These are phyloP conservation scores for Pterobdella sp. DNA, from an alignment of 2,888 invertebrate species.

Conservation along the genomic window DNA sequence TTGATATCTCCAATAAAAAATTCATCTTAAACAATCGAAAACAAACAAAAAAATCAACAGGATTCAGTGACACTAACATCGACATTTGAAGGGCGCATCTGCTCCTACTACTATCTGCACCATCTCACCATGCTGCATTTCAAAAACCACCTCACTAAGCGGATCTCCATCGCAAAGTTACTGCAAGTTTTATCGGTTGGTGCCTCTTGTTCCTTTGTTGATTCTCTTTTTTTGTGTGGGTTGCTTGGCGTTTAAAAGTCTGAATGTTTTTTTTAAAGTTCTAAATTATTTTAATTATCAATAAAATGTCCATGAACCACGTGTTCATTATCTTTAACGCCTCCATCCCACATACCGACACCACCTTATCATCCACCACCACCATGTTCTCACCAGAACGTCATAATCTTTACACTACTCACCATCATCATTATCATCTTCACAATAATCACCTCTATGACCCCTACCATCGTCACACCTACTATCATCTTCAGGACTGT, in stretches of 20 bases:
- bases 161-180: slow-evolving; percentile 64
- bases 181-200: slow-evolving; percentile 65
- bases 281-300: too few species aligned
- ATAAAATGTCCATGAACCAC: too few species aligned
- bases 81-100: slow-evolving; percentile 81
- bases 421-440: neutral
- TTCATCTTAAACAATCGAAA: too few species aligned
- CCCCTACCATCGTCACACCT: slow-evolving; percentile 4
- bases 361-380: neutral
- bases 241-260: neutral
- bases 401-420: neutral
- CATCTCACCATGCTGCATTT: slow-evolving; percentile 84
- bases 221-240: neutral
- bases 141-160: slow-evolving; percentile 60
- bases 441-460: neutral
- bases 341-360: neutral
- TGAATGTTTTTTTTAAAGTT: neutral
- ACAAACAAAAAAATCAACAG: slow-evolving; percentile 29
- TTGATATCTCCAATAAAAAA: too few species aligned
- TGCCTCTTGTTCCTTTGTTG: neutral
- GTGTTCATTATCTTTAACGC: too few species aligned
- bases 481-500: slow-evolving; percentile 63
- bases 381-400: neutral
- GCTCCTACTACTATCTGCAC: slow-evolving; percentile 91
- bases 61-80: slow-evolving; percentile 40